These are phyloP conservation scores for Heterodera carotae DNA, from an alignment of 1,140 invertebrate genomes.

Conservation along the genomic window DNA sequence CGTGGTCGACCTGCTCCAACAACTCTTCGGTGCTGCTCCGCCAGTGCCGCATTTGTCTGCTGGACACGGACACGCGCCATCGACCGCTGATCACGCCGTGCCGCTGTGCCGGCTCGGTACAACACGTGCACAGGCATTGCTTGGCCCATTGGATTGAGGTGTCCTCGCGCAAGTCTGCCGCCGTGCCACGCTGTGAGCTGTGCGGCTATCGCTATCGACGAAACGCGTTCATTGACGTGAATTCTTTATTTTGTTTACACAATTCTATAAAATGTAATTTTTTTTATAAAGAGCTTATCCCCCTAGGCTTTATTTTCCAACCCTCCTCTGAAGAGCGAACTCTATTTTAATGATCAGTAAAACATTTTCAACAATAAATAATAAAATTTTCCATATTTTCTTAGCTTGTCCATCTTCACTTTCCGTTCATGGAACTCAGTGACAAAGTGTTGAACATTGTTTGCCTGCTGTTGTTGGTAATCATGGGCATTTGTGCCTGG, in stretches of 20 bases:
- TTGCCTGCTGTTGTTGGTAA: constrained; percentile 21
- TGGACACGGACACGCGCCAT: constrained; percentile 63
- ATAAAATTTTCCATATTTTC: too few relatives aligned
- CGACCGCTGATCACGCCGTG: constrained; percentile 70
- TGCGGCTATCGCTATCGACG: constrained; percentile 42
- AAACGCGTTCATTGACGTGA: constrained; percentile 40
- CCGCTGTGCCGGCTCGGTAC: constrained; percentile 69
- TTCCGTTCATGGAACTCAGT: constrained; percentile 32
- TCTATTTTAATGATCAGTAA: too few relatives aligned
- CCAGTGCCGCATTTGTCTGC: constrained; percentile 42
- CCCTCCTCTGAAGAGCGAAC: too few relatives aligned
- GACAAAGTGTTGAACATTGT: constrained; percentile 30
- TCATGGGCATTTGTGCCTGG: constrained; percentile 39
- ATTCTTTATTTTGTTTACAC: too few relatives aligned
- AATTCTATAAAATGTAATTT: too few relatives aligned
- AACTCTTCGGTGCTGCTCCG: neutral
- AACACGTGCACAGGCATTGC: constrained; percentile 68
- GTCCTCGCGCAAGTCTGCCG: constrained; percentile 30
- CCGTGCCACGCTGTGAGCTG: constrained; percentile 43
- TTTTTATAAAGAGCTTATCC: too few relatives aligned
- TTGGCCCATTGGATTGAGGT: constrained; percentile 46
- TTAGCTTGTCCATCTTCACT: constrained; percentile 30
- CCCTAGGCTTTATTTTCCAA: too few relatives aligned
- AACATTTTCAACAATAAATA: too few relatives aligned
- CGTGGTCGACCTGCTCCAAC: neutral